Percentiles rank a stretch among this genome's conserved stretches.
Evolutionary conservation across 2,888 invertebrate genomes (phyloP).

Genomic region (Rhagophthalmus giganteus): DNA sequence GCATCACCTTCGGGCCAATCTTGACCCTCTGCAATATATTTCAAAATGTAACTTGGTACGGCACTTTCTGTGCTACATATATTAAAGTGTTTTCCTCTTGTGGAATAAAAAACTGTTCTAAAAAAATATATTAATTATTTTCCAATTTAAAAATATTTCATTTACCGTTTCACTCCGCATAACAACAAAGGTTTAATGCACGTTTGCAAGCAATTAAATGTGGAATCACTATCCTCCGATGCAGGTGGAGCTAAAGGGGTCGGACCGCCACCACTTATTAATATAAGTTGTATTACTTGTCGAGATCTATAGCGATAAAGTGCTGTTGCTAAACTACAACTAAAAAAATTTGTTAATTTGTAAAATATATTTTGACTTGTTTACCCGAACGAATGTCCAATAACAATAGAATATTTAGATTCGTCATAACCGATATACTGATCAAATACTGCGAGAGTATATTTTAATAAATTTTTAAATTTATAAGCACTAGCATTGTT

Average conservation of each 20-base stretch:
- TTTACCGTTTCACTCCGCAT: constrained; percentile 60
- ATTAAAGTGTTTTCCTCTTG: constrained; percentile 61
- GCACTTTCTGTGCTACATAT: constrained; percentile 55
- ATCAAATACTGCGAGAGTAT: constrained; percentile 64
- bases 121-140: constrained; percentile 34
- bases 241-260: constrained; percentile 66
- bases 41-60: constrained; percentile 57
- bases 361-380: constrained; percentile 25
- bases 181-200: constrained; percentile 62
- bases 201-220: constrained; percentile 58
- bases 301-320: constrained; percentile 61
- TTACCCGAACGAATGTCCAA: constrained; percentile 73
- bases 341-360: constrained; percentile 42
- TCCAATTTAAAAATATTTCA: background rate
- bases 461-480: constrained; percentile 63
- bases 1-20: constrained; percentile 70
- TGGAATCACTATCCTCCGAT: constrained; percentile 54
- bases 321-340: constrained; percentile 66
- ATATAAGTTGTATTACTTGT: constrained; percentile 63
- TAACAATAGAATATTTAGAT: constrained; percentile 61
- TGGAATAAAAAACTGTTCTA: constrained; percentile 60
- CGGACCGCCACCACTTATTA: constrained; percentile 71
- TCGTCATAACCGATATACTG: constrained; percentile 60
- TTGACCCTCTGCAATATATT: constrained; percentile 63
- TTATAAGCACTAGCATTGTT: constrained; percentile 59